These are phyloP conservation scores for Festucalex cinctus DNA, from an alignment of 2,113 vertebrate species.

Conservation along the genomic window DNA sequence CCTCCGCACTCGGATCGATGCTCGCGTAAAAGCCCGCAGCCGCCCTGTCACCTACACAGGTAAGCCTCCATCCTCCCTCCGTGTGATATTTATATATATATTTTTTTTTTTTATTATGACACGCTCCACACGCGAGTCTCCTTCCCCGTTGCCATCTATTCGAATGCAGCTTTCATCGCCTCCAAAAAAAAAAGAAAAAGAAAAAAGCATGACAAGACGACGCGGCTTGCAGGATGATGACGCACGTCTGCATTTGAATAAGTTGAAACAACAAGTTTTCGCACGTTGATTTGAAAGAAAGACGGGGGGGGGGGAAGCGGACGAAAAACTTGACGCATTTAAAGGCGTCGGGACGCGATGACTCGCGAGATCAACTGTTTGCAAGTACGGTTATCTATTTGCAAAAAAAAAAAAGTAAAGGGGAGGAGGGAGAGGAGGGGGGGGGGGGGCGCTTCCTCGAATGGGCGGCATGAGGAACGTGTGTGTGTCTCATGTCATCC, in stretches of 20 bases:
- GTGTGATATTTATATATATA: neutral
- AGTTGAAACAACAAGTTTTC: constrained; percentile 63
- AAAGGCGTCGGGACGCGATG: constrained; percentile 50
- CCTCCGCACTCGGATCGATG: constrained; percentile 85
- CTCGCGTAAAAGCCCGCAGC: constrained; percentile 78
- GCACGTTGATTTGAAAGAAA: constrained; percentile 41
- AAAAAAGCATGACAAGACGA: neutral
- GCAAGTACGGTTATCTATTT: constrained; percentile 81
- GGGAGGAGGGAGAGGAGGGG: constrained; percentile 30
- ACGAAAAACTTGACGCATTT: constrained; percentile 53
- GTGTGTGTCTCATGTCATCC: constrained; percentile 91
- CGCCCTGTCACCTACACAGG: constrained; percentile 83
- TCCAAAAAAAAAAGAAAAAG: neutral
- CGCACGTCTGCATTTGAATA: constrained; percentile 3
- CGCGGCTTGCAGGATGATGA: neutral
- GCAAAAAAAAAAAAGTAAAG: constrained; percentile 63
- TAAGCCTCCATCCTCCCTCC: constrained; percentile 71
- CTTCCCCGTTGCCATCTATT: neutral
- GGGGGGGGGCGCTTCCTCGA: constrained; percentile 86
- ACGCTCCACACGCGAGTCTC: neutral
- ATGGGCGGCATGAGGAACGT: constrained; percentile 80
- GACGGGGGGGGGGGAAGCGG: neutral
- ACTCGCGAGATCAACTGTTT: constrained; percentile 72
- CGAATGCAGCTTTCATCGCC: neutral
- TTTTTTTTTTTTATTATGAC: neutral